Conservation (phyloP, 1,140 invertebrate species). For the Caenorhabditis elegans region DNA sequence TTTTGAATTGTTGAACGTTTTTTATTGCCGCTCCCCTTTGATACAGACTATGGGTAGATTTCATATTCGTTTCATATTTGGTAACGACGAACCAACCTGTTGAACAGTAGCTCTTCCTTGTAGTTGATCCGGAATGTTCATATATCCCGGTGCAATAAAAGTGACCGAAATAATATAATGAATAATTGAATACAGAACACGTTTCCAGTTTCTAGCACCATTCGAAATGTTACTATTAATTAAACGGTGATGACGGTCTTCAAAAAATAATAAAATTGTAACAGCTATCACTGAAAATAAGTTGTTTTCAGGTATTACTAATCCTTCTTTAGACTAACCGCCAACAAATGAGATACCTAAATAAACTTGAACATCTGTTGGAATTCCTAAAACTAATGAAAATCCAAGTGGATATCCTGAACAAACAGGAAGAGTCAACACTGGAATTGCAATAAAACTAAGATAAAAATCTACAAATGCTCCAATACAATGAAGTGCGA, state of each 20-base stretch:
- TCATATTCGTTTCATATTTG: too few relatives aligned
- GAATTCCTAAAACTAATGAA: background rate
- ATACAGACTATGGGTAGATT: too few relatives aligned
- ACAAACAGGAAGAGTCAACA: background rate
- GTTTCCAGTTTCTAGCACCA: background rate
- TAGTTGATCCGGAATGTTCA: background rate
- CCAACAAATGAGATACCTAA: constrained; percentile 8
- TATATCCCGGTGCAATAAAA: background rate
- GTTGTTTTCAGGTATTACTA: too few relatives aligned
- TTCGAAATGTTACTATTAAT: background rate
- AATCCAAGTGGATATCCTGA: background rate
- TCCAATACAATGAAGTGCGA: background rate
- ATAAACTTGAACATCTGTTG: background rate
- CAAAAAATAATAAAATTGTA: background rate
- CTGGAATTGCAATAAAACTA: background rate
- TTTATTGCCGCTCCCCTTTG: too few relatives aligned
- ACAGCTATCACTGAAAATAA: background rate
- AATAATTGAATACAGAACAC: background rate
- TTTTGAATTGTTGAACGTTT: too few relatives aligned
- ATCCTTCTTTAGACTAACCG: too few relatives aligned
- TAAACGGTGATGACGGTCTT: background rate
- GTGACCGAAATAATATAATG: background rate
- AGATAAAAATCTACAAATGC: constrained; percentile 1
- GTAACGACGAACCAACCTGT: too few relatives aligned
- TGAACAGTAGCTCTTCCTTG: background rate